Base-by-base conservation (phyloP, 2,113 vertebrate species). In the Mus musculus region DNA sequence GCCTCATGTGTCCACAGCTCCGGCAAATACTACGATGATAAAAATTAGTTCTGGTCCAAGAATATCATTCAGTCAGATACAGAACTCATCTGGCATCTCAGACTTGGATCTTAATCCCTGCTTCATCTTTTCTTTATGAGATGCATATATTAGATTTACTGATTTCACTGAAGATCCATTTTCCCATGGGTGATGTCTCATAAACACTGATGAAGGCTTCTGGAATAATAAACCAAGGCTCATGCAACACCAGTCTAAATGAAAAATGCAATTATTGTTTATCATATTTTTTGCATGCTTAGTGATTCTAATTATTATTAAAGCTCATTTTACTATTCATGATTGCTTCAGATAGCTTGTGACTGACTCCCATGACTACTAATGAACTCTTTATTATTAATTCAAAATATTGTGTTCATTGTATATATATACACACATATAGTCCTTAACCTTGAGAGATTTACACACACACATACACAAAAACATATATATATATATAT, bases 111-210 rank as follows among this genome's bases (percentile, higher is more conserved):
- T 94, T 97, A 89, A 97, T 97, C 91, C 75, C 86, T 7, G 94
- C 88, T 92, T 97, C 67, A 97, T 98, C 95, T 96, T 97, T 97
- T 96, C 93, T 92, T 88, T 88, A 84, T 97, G 96, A 98, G 91
- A 75, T 97, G 86, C 63, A 77, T 95, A 76, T 90, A 93, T 96
- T 96, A 96, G 73, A 90, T 95, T 95, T 85, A 94, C 28, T 94
- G 84, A 77, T 94, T 97, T 95, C 36, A 76, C 61, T 87, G 77
- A 91, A 92, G 56, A 96, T 93, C 30, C n/a, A 56, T 96, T 96
- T 93, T 80, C 73, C 78, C 65, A 11, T 72, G 71, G 75, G 89
- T 91, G 39, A 87, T 84, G 46, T 76, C 46, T 89, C 75, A 61
- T 86, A 96, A 88, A 92, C 88, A 94, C 10, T 95, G 77, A 91